phyloP scores from a whole-genome alignment of 2,888 invertebrate genomes.

The Drosophila siamana region DNA sequence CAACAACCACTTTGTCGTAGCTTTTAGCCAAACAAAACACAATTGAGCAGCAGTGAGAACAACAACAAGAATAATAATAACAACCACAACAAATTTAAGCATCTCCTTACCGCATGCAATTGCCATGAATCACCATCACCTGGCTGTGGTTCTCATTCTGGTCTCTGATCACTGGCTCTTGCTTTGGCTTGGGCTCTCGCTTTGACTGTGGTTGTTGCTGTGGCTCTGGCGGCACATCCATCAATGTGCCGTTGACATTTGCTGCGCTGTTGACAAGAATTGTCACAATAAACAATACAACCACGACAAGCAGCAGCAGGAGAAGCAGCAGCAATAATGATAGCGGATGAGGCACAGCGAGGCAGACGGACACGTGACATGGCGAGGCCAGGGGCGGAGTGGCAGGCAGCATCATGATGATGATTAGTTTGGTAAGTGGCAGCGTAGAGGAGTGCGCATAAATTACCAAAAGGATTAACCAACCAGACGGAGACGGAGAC shows the following conservation, averaged over 20 bases:
- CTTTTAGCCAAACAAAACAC: conserved; percentile 19
- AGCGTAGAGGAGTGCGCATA: conserved; percentile 72
- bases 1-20: conserved; percentile 49
- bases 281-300: conserved; percentile 81
- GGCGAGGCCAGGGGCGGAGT: conserved; percentile 19
- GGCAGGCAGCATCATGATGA: conserved; percentile 37
- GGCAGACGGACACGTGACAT: conserved; percentile 71
- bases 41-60: conserved; percentile 28
- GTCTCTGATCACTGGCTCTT: conserved; percentile 7
- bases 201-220: conserved; percentile 20
- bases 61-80: conserved; percentile 23
- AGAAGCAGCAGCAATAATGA: conserved; percentile 53
- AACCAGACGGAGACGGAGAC: conserved; percentile 43
- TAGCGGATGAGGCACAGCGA: conserved; percentile 44
- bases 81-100: conserved; percentile 58
- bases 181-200: conserved; percentile 12
- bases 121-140: conserved; percentile 79
- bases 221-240: conserved; percentile 70
- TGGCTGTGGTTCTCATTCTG: conserved; percentile 51
- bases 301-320: conserved; percentile 57
- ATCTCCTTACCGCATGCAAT: conserved; percentile 75
- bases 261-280: conserved; percentile 79
- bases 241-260: conserved; percentile 80
- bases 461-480: conserved; percentile 79
- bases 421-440: conserved; percentile 79